A percentile compares a stretch with the other conserved stretches of the same genome.
phyloP scores from a whole-genome alignment of 2,888 invertebrate species.

The Teleogryllus oceanicus region DNA sequence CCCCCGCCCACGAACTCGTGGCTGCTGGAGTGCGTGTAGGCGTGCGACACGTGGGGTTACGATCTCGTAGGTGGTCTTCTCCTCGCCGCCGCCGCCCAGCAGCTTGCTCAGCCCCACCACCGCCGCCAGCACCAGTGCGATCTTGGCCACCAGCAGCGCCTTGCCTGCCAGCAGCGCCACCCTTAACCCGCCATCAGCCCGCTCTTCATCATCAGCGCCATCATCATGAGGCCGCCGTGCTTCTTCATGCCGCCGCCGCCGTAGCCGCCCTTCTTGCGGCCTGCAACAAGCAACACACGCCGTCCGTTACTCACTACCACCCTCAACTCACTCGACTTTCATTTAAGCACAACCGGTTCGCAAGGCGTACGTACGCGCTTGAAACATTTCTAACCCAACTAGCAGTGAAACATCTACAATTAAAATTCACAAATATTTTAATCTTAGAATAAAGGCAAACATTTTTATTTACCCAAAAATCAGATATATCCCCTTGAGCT shows the following conservation, averaged over 20 bases:
- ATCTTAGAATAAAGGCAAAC: too few relatives aligned
- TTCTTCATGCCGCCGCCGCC: constrained; percentile 27
- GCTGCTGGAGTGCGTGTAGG: constrained; percentile 59
- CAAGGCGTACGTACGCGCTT: too few relatives aligned
- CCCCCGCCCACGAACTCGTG: constrained; percentile 58
- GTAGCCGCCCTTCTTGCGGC: constrained; percentile 25
- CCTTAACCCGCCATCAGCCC: constrained; percentile 33
- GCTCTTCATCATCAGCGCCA: constrained; percentile 34
- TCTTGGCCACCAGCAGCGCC: constrained; percentile 44
- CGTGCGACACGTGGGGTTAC: constrained; percentile 79
- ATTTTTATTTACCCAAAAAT: too few relatives aligned
- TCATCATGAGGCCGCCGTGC: constrained; percentile 31
- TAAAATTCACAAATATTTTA: too few relatives aligned
- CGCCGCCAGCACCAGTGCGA: constrained; percentile 44
- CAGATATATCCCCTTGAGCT: too few relatives aligned
- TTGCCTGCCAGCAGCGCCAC: constrained; percentile 42
- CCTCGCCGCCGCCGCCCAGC: constrained; percentile 27
- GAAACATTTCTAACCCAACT: too few relatives aligned
- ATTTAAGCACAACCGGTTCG: too few relatives aligned
- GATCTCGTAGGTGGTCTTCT: constrained; percentile 77
- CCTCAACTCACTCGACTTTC: too few relatives aligned
- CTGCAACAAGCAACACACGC: background rate
- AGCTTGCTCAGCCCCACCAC: constrained; percentile 44
- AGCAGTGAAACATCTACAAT: too few relatives aligned
- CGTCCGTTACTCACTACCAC: too few relatives aligned